These are phyloP conservation scores for Clamator glandarius DNA, from an alignment of 2,797 vertebrate species.

Conservation along the genomic window DNA sequence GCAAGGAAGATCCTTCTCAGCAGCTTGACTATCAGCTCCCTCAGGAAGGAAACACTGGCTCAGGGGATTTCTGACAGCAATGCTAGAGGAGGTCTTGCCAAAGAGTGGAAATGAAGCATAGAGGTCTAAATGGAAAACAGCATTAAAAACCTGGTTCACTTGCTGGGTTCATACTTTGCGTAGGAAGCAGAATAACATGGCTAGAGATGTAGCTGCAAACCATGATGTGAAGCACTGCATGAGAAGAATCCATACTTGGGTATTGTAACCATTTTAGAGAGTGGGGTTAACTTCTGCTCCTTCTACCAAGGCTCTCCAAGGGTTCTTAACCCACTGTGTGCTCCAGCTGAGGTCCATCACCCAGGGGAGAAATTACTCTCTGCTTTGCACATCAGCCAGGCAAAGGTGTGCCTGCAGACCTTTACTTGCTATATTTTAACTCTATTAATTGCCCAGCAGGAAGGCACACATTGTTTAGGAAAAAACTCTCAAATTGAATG, in stretches of 20 bases:
- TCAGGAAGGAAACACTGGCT: no score
- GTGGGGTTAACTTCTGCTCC: neutral
- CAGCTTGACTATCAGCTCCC: no score
- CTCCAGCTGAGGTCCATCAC: neutral
- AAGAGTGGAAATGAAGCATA: no score
- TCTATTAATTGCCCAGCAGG: neutral
- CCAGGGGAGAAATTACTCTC: neutral
- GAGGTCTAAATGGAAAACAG: no score
- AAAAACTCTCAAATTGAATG: fast-evolving
- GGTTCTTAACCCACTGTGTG: neutral
- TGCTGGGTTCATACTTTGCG: no score
- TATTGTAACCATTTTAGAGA: neutral
- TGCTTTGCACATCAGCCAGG: neutral
- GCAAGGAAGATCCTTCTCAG: neutral
- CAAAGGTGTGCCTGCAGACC: neutral
- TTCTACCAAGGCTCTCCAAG: neutral
- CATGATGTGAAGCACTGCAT: no score
- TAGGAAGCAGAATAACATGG: no score
- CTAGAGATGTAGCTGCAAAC: no score
- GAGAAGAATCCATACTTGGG: no score
- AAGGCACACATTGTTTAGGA: neutral
- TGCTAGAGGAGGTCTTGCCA: no score
- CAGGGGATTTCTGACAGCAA: no score
- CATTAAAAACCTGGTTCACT: no score
- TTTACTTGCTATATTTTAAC: neutral